Conservation (phyloP, 2,797 vertebrate species). For the Enteromius anoplus region DNA sequence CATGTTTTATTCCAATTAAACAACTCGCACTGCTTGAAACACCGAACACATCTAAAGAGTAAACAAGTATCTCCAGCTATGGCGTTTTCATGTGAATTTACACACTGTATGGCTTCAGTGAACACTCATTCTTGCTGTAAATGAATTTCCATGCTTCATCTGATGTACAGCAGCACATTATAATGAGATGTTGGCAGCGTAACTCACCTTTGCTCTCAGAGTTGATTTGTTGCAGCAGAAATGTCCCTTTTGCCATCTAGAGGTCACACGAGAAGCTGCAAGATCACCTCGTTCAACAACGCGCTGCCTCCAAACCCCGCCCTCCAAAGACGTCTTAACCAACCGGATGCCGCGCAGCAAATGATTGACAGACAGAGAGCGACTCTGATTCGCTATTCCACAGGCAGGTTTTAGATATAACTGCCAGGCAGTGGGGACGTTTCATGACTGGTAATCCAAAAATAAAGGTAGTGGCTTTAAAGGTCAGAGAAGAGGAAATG, state of each 20-base stretch:
- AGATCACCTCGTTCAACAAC: not conserved
- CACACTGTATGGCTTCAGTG: not conserved
- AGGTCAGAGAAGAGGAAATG: not conserved
- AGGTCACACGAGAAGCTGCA: not conserved
- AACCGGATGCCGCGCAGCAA: not conserved
- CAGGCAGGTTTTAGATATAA: not conserved
- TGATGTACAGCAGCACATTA: not conserved
- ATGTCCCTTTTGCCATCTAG: conserved; percentile 53
- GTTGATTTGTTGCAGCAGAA: not conserved
- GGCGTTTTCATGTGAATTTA: not conserved
- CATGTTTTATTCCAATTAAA: not conserved
- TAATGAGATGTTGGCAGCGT: not conserved
- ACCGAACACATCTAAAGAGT: not conserved
- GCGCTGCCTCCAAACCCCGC: not conserved
- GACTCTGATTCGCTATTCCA: not conserved
- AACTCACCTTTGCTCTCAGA: not conserved
- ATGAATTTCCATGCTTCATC: not conserved
- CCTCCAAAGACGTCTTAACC: not conserved
- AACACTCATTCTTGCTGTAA: not conserved
- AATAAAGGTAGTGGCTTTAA: not conserved
- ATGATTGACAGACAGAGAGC: not conserved
- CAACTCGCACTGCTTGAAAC: not conserved
- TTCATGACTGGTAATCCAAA: not conserved
- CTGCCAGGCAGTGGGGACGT: not conserved
- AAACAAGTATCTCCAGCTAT: not conserved